Base-by-base conservation (phyloP, 1,140 invertebrate genomes). In the Triops cancriformis region DNA sequence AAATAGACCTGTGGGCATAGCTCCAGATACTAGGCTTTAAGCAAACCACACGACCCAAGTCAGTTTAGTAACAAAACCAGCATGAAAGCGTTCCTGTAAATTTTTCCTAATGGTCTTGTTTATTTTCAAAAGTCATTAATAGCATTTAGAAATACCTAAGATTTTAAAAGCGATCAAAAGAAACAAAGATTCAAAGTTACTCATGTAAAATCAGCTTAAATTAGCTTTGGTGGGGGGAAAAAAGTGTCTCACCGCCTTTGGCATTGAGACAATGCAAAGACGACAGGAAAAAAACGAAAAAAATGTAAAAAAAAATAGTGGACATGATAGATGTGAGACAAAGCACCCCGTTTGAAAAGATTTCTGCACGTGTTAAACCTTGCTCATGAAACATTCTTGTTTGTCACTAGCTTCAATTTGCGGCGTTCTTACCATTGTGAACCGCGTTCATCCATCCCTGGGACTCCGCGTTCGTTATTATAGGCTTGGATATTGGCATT, bases 1-100 rank as follows among this genome's bases (percentile, higher is more conserved):
- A 64, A 64, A 64, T 64, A 64, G 51, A 64, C 51, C 51, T 64
- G 51, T 64, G 51, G 51, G 51, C 51, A 64, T 64, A 64, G 51
- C 51, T 64, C 51, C 51, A 64, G 51, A 23, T 64, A 23, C 51
- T 64, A 64, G 14, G 51, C 51, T 64, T 64, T 64, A 64, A n/a
- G 51, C 18, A 64, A 64, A 64, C 18, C 51, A 5, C 14, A 18
- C 51, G 18, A 23, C 5, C 51, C 51, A 23, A 64, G 23, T 64
- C 18, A 23, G 51, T 23, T 64, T n/a, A 64, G 51, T 64, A 64
- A 64, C 51, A 64, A 64, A 23, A 64, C 51, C 14, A 64, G 51
- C 51, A 64, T 64, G 51, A 64, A 23, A 64, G n/a, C 14, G 9
- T 23, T 18, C 51, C 23, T n/a, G 51, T 64, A 64, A 5, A 23